A percentile compares a stretch with the other conserved stretches of the same genome.
Conservation (phyloP, 2,113 vertebrate genomes). For the Melanocharis versteri region DNA sequence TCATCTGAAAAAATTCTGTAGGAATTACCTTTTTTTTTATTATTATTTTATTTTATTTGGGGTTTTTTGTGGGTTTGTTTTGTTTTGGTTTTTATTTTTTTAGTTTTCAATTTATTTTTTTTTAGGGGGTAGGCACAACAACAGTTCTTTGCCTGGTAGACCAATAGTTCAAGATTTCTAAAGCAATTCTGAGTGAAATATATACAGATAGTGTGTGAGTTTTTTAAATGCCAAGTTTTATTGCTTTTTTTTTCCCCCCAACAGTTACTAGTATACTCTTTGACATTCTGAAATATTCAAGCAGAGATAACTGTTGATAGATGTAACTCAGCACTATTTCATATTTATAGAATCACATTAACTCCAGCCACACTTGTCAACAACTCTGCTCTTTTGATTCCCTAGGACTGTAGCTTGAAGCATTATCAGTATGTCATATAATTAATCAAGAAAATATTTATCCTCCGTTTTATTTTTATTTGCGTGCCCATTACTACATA, state of each 20-base stretch:
- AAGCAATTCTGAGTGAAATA: background rate
- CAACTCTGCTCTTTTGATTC: conserved; percentile 57
- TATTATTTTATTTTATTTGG: too few species aligned
- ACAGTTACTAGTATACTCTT: background rate
- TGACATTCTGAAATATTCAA: conserved; percentile 61
- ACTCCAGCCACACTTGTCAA: conserved; percentile 64
- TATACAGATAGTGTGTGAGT: background rate
- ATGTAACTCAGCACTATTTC: conserved; percentile 50
- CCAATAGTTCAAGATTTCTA: background rate
- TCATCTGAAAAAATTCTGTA: background rate
- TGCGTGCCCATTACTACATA: background rate
- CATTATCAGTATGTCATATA: conserved; percentile 32
- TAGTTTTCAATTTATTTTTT: background rate
- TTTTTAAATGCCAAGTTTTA: background rate
- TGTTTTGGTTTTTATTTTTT: too few species aligned
- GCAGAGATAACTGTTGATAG: conserved; percentile 44
- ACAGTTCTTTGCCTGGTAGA: background rate
- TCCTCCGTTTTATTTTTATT: conserved; percentile 25
- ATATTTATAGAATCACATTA: conserved; percentile 64
- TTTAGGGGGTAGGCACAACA: background rate
- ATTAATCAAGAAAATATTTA: conserved; percentile 67
- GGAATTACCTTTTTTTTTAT: background rate
- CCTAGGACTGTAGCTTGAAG: conserved; percentile 44
- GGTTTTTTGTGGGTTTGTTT: too few species aligned
- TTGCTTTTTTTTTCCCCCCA: background rate